phyloP scores from a whole-genome alignment of 2,797 vertebrate species.

The Mormyrus proboscirostris region DNA sequence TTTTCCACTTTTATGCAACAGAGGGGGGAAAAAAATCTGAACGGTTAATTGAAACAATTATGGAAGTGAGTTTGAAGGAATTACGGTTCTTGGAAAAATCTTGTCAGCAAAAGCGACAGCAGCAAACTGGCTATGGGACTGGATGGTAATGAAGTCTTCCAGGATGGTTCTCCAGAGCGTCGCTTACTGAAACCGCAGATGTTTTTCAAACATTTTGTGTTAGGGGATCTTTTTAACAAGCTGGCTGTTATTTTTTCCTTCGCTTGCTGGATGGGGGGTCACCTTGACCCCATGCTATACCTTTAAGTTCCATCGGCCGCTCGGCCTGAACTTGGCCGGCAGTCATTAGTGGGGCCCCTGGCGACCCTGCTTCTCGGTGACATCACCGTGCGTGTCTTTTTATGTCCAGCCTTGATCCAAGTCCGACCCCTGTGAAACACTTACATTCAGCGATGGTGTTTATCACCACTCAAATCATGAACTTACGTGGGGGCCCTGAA shows the following conservation, averaged over 20 bases:
- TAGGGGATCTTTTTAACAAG: background rate
- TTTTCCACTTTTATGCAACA: conserved; percentile 30
- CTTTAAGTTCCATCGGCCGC: background rate
- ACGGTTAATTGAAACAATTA: conserved; percentile 41
- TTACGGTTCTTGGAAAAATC: conserved; percentile 29
- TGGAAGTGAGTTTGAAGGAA: conserved; percentile 25
- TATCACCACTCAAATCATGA: background rate
- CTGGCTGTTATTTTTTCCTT: background rate
- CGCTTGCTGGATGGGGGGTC: background rate
- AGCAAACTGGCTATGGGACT: background rate
- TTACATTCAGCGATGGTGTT: background rate
- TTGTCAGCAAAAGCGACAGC: conserved; percentile 18
- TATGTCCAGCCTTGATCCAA: background rate
- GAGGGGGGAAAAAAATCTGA: conserved; percentile 15
- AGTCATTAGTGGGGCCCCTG: background rate
- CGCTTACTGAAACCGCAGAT: background rate
- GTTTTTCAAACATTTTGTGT: background rate
- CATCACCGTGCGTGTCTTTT: background rate
- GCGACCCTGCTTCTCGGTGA: background rate
- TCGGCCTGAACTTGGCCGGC: background rate
- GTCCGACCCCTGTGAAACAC: background rate
- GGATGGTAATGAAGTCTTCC: background rate
- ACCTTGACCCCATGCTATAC: background rate
- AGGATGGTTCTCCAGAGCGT: background rate
- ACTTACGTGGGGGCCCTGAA: background rate